These are phyloP conservation scores for Pyralis farinalis DNA, from an alignment of 2,888 invertebrate species.

Conservation along the genomic window DNA sequence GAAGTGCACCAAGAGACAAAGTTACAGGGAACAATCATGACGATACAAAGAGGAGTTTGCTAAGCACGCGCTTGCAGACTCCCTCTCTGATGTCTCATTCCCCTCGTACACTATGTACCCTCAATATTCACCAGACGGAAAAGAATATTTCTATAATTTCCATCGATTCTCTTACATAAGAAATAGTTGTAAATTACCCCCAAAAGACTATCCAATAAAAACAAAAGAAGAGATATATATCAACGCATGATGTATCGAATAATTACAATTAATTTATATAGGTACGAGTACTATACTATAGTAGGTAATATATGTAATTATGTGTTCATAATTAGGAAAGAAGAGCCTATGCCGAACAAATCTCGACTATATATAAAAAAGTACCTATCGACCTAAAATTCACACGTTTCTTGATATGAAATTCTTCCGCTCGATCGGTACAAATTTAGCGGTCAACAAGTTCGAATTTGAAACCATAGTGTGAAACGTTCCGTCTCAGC, in stretches of 20 bases:
- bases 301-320: too few relatives aligned
- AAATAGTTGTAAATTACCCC: conserved; percentile 64
- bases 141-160: conserved; percentile 73
- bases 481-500: too few relatives aligned
- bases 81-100: conserved; percentile 55
- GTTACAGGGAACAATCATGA: conserved; percentile 87
- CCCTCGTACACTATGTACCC: conserved; percentile 68
- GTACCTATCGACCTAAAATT: too few relatives aligned
- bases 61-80: conserved; percentile 66
- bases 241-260: conserved; percentile 58
- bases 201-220: conserved; percentile 61
- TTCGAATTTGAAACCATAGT: too few relatives aligned
- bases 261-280: too few relatives aligned
- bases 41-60: conserved; percentile 77
- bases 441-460: too few relatives aligned
- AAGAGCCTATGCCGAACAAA: too few relatives aligned
- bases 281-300: too few relatives aligned
- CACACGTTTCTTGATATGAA: too few relatives aligned
- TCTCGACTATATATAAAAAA: too few relatives aligned
- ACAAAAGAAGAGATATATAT: conserved; percentile 65
- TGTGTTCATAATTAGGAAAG: too few relatives aligned
- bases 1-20: conserved; percentile 88
- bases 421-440: too few relatives aligned
- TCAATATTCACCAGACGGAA: conserved; percentile 70
- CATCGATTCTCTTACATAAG: conserved; percentile 68